These are phyloP conservation scores for Eupithecia subfuscata DNA, from an alignment of 2,888 invertebrate genomes.

Conservation along the genomic window DNA sequence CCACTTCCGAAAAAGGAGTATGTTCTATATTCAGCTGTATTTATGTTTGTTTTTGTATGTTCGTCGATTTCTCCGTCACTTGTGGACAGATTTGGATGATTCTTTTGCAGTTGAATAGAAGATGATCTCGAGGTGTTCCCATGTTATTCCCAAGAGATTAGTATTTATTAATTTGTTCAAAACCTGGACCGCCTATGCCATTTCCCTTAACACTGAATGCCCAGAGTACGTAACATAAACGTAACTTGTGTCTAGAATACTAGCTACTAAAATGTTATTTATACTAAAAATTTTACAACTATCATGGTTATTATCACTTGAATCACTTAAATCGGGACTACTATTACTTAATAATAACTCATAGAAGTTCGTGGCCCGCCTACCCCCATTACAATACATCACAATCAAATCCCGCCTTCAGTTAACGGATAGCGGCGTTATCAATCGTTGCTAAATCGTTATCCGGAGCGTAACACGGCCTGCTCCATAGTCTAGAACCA, in stretches of 20 bases:
- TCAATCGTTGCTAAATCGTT: conserved; percentile 23
- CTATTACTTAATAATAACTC: neutral
- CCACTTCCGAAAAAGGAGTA: too few relatives aligned
- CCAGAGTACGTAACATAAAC: too few relatives aligned
- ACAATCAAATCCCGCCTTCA: conserved; percentile 28
- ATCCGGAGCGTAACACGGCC: conserved; percentile 6
- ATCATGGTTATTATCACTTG: neutral
- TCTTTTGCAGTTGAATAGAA: too few relatives aligned
- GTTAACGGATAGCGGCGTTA: conserved; percentile 19
- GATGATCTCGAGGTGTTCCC: too few relatives aligned
- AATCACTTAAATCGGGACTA: neutral
- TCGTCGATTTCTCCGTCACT: too few relatives aligned
- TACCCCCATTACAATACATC: conserved; percentile 33
- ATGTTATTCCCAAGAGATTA: too few relatives aligned
- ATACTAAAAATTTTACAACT: neutral
- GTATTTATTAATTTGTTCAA: too few relatives aligned
- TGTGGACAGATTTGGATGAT: too few relatives aligned
- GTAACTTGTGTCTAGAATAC: neutral
- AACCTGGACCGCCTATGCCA: too few relatives aligned
- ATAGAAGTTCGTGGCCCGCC: conserved; percentile 13
- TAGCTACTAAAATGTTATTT: neutral
- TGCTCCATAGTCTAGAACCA: neutral
- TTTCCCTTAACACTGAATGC: too few relatives aligned
- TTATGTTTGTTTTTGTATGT: too few relatives aligned
- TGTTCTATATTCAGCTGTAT: too few relatives aligned